phyloP scores from a whole-genome alignment of 2,113 vertebrate genomes.

The Vombatus ursinus region DNA sequence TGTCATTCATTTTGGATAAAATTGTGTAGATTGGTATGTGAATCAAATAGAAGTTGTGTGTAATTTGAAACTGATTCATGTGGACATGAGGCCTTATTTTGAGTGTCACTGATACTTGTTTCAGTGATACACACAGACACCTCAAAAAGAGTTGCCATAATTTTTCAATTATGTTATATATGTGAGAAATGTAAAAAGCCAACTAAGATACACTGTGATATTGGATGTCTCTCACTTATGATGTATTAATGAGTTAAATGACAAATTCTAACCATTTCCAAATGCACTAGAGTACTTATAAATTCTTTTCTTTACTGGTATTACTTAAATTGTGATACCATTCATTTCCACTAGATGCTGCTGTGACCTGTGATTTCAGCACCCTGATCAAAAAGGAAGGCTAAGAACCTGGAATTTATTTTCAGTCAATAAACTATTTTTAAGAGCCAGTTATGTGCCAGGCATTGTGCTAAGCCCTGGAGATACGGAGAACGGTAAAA shows the following conservation, averaged over 20 bases:
- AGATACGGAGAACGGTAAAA: not conserved
- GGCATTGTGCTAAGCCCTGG: not conserved
- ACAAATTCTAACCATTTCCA: not conserved
- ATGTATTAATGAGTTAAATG: not conserved
- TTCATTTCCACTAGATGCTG: conserved; percentile 79
- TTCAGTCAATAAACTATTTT: not conserved
- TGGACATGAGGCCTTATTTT: not conserved
- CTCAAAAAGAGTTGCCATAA: not conserved
- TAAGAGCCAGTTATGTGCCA: not conserved
- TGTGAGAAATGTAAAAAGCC: not conserved
- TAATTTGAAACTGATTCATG: not conserved
- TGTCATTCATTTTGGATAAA: not conserved
- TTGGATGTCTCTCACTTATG: not conserved
- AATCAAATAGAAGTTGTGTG: not conserved
- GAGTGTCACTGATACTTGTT: not conserved
- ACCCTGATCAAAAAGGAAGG: not conserved
- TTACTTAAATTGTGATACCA: not conserved
- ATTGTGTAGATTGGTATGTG: not conserved
- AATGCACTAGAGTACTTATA: not conserved
- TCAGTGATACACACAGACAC: not conserved
- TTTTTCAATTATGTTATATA: not conserved
- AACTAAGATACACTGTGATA: not conserved
- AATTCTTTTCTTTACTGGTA: not conserved
- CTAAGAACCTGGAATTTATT: not conserved
- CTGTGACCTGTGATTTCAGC: conserved; percentile 72